Conservation (phyloP, 2,113 vertebrate species). For the Odontesthes bonariensis region DNA sequence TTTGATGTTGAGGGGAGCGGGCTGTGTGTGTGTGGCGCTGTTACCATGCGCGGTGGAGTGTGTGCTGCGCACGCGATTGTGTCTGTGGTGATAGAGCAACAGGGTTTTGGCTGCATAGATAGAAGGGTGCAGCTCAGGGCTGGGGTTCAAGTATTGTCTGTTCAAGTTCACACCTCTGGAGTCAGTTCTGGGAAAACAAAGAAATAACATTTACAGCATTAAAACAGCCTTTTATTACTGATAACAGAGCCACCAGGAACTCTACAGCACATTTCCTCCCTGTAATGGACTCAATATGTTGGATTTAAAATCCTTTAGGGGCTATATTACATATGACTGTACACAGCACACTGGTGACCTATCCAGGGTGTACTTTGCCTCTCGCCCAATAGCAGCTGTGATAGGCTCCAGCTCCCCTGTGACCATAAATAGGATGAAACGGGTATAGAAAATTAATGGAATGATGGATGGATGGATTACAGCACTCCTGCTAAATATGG, state of each 20-base stretch:
- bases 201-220: neutral
- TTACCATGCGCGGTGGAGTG: constrained; percentile 68
- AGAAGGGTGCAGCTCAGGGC: constrained; percentile 90
- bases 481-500: no score
- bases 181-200: constrained; percentile 86
- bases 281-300: neutral
- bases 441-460: no score
- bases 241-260: neutral
- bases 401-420: no score
- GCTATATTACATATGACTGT: no score
- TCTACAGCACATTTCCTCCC: neutral
- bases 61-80: constrained; percentile 81
- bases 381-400: no score
- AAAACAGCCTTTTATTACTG: neutral
- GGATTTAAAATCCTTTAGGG: no score
- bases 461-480: no score
- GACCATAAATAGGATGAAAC: no score
- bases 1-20: constrained; percentile 20
- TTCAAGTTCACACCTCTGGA: constrained; percentile 96
- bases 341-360: no score
- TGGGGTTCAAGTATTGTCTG: constrained; percentile 93
- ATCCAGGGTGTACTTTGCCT: no score
- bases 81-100: constrained; percentile 92
- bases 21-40: constrained; percentile 57
- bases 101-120: constrained; percentile 93